These are phyloP conservation scores for Scaptomyza polygonia DNA, from an alignment of 2,888 invertebrate genomes.

Conservation along the genomic window DNA sequence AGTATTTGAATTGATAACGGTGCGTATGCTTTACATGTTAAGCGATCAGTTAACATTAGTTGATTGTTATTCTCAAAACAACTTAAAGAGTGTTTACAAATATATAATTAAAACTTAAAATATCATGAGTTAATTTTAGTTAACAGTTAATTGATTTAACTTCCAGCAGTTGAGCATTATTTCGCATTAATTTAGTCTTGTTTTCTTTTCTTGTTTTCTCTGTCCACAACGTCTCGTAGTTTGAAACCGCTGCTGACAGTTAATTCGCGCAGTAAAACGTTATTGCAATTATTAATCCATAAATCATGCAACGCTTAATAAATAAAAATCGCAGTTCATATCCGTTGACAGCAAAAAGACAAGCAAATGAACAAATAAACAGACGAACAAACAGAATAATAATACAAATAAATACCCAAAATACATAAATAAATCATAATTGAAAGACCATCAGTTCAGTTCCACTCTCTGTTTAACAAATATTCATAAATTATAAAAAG, in stretches of 20 bases:
- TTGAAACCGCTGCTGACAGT: slow-evolving; percentile 44
- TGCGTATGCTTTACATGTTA: slow-evolving; percentile 49
- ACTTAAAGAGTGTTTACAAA: too few relatives aligned
- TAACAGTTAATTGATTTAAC: slow-evolving; percentile 15
- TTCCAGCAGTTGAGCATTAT: neutral
- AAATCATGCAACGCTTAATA: slow-evolving; percentile 74
- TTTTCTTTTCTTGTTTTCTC: neutral
- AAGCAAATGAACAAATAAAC: slow-evolving; percentile 48
- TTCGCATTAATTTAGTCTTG: too few relatives aligned
- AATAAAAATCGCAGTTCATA: slow-evolving; percentile 77
- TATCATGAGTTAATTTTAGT: too few relatives aligned
- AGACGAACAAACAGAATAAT: slow-evolving; percentile 38
- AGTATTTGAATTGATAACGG: slow-evolving; percentile 42
- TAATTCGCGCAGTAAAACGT: slow-evolving; percentile 36
- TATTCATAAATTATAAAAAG: slow-evolving; percentile 61
- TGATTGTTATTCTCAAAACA: neutral
- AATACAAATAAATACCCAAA: slow-evolving; percentile 43
- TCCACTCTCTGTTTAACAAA: slow-evolving; percentile 49
- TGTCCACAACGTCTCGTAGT: neutral
- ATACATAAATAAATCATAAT: slow-evolving; percentile 73
- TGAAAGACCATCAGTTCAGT: slow-evolving; percentile 40
- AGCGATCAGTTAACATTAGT: neutral
- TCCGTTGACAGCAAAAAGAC: slow-evolving; percentile 72
- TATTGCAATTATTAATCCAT: slow-evolving; percentile 71
- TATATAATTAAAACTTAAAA: too few relatives aligned